Percentiles rank a stretch among this genome's conserved stretches.
Conservation (phyloP, 2,888 invertebrate genomes). For the Platerodrilus igneus region DNA sequence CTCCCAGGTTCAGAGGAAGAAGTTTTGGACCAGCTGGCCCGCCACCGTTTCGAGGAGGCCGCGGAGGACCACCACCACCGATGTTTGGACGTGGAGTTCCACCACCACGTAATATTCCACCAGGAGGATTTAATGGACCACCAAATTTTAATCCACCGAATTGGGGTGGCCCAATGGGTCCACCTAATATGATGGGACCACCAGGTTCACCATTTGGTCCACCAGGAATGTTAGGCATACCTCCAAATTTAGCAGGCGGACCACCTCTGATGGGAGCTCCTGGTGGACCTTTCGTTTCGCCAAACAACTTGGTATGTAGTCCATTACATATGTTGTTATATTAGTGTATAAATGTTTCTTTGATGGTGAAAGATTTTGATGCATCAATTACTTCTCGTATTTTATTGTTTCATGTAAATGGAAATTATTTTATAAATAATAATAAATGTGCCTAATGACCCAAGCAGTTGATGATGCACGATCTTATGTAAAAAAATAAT, state of each 20-base stretch:
- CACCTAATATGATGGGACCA: slow-evolving; percentile 54
- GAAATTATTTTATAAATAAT: too few species aligned
- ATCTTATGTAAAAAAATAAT: too few species aligned
- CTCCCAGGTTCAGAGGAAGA: slow-evolving; percentile 63
- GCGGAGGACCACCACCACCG: slow-evolving; percentile 52
- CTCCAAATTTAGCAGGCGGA: slow-evolving; percentile 35
- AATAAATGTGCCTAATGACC: too few species aligned
- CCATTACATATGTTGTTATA: too few species aligned
- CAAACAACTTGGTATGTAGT: slow-evolving; percentile 37
- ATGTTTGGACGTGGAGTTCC: slow-evolving; percentile 52
- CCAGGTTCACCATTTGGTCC: slow-evolving; percentile 49
- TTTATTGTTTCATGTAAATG: too few species aligned
- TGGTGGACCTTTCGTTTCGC: slow-evolving; percentile 27
- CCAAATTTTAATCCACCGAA: slow-evolving; percentile 56
- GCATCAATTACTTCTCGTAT: too few species aligned
- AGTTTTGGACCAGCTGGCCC: slow-evolving; percentile 58
- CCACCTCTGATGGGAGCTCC: slow-evolving; percentile 39
- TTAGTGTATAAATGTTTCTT: too few species aligned
- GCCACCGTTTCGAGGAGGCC: slow-evolving; percentile 42
- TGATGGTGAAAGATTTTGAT: too few species aligned
- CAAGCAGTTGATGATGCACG: too few species aligned
- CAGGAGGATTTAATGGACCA: slow-evolving; percentile 52
- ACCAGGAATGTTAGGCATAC: slow-evolving; percentile 27
- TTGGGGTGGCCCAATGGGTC: slow-evolving; percentile 62
- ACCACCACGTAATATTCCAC: slow-evolving; percentile 46